Conservation (phyloP, 92 coral and sea anemone genomes). For the Zoanthus solanderi region DNA sequence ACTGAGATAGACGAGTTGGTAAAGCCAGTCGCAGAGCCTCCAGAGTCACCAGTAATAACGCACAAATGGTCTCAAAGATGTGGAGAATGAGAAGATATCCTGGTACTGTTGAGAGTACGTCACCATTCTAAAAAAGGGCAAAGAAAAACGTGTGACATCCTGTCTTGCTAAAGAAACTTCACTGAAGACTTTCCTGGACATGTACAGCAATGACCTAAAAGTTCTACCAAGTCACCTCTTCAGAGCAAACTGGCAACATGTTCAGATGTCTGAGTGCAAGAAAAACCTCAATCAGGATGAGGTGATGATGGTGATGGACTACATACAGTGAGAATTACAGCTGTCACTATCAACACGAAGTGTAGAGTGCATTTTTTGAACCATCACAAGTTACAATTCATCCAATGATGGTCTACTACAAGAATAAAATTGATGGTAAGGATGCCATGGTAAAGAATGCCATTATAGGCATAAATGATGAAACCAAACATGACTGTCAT, state of each 20-base stretch:
- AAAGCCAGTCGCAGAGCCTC: too few species aligned
- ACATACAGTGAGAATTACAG: constrained; percentile 42
- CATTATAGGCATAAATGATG: constrained; percentile 44
- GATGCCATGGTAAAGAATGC: constrained; percentile 49
- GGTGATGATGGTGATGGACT: constrained; percentile 53
- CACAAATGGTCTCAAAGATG: constrained; percentile 19
- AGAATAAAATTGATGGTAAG: constrained; percentile 25
- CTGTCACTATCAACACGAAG: constrained; percentile 40
- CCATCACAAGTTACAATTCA: constrained; percentile 27
- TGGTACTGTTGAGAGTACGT: constrained; percentile 36
- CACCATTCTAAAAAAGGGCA: constrained; percentile 31
- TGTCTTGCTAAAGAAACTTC: constrained; percentile 42
- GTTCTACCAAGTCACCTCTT: constrained; percentile 26
- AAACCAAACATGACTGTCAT: constrained; percentile 40
- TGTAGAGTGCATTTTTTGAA: constrained; percentile 22
- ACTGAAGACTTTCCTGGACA: constrained; percentile 29
- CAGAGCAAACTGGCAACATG: constrained; percentile 47
- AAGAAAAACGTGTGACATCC: constrained; percentile 36
- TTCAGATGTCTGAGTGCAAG: constrained; percentile 37
- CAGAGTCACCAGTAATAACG: background rate
- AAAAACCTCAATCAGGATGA: constrained; percentile 12
- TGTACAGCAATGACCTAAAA: background rate
- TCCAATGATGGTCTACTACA: constrained; percentile 46
- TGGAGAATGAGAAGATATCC: background rate
- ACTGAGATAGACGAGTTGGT: too few species aligned